phyloP scores from a whole-genome alignment of 2,888 invertebrate genomes.

The Gisinianus flammeolus region DNA sequence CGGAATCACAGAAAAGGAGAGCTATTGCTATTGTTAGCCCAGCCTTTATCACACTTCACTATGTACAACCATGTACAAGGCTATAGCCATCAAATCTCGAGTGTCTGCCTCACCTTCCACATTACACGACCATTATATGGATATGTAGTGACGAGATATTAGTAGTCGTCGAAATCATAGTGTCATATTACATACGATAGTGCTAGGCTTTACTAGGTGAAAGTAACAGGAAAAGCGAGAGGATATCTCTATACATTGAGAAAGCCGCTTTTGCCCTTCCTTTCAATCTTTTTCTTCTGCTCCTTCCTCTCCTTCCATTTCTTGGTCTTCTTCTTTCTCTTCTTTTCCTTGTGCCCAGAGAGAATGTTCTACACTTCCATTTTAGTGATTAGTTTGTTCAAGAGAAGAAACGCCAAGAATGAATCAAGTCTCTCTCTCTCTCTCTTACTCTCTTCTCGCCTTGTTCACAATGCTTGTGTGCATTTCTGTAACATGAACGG shows the following conservation, averaged over 20 bases:
- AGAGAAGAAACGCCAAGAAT: slow-evolving; percentile 29
- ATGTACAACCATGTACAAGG: too few relatives aligned
- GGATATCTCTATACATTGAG: slow-evolving; percentile 10
- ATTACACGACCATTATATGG: too few relatives aligned
- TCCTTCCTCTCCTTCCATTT: too few relatives aligned
- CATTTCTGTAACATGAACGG: slow-evolving; percentile 4
- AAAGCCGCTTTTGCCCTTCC: neutral
- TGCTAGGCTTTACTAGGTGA: too few relatives aligned
- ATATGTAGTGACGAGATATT: too few relatives aligned
- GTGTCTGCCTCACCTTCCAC: too few relatives aligned
- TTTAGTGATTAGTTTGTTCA: slow-evolving; percentile 42
- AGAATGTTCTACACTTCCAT: slow-evolving; percentile 37
- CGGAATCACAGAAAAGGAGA: neutral
- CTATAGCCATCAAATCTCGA: too few relatives aligned
- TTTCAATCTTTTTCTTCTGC: neutral
- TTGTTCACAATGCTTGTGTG: slow-evolving; percentile 16
- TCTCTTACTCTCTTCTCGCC: slow-evolving; percentile 3
- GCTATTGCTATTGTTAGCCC: neutral
- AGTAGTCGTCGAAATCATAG: too few relatives aligned
- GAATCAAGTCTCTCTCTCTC: slow-evolving; percentile 27
- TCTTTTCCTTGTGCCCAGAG: slow-evolving; percentile 8
- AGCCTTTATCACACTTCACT: too few relatives aligned
- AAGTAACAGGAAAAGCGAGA: neutral
- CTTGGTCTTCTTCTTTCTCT: too few relatives aligned
- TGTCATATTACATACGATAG: too few relatives aligned